Evolutionary conservation across 2,888 invertebrate species (phyloP), one percentile per base, ranked within the genome.

Genomic region (Drosophila multiciliata): DNA sequence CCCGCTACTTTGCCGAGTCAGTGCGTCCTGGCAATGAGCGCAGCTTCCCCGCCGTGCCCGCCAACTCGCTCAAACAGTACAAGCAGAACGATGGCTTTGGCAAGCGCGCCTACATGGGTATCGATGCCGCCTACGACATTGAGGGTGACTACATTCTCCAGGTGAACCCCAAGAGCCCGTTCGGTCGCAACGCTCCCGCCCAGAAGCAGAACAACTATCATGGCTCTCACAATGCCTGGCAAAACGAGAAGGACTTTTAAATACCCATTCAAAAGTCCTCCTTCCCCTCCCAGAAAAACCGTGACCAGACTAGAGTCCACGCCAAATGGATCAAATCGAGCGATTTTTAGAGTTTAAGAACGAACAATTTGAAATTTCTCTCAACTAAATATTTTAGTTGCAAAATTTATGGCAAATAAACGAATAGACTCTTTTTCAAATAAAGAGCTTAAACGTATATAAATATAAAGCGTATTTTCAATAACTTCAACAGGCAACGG

Each of bases 1-100:
- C 91, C 29, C 86, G 90, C 62, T 93, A 91, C 80, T 93, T 83
- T 32, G 92, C 93, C 58, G 93, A 93, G 71, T 85, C 93, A 1
- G 92, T 93, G 6, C 78, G 85, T n/a, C 92, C 92, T 5, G 92
- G 92, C 17, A 89, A 89, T 38, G 93, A 92, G 73, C 90, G 87
- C 64, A 92, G 89, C 76, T 93, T 93, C 89, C 90, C 93, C 53
- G 92, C 91, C 26, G 90, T 90, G 0, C 80, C 82, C 20, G 92
- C 93, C 74, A 90, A 83, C 57, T 92, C 92, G 0, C 67, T 91
- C 52, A 68, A 89, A 29, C 86, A 91, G 66, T 91, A 92, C 79
- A 90, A 92, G 62, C 82, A 88, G 61, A 84, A 86, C 53, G 85
- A 90, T n/a, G 92, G 92, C 38, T 75, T 86, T 55, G 91, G 90